Evolutionary conservation across 2,113 vertebrate genomes (phyloP).

Genomic region (Epinephelus fuscoguttatus): DNA sequence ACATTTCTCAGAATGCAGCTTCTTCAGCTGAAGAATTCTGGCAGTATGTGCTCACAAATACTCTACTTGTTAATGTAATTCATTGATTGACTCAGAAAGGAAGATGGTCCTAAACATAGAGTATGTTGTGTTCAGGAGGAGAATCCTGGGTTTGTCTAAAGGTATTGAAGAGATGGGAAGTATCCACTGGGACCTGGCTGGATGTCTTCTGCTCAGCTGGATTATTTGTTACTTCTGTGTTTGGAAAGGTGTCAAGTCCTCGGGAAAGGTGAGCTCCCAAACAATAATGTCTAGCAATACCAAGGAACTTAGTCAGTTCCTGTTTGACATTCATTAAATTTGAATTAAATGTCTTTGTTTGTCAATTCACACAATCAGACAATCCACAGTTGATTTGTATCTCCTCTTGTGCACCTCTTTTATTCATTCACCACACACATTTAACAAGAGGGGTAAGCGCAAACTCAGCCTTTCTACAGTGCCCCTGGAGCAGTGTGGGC

Average conservation of each 20-base stretch:
- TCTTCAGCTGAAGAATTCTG: slow-evolving; percentile 56
- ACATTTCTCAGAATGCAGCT: slow-evolving; percentile 12
- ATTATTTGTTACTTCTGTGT: slow-evolving; percentile 52
- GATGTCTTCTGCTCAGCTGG: slow-evolving; percentile 53
- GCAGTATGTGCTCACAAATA: slow-evolving; percentile 25
- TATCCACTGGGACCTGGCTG: slow-evolving; percentile 54
- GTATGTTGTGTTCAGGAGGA: slow-evolving; percentile 22
- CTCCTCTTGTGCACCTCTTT: too few species aligned
- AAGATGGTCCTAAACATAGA: not conserved
- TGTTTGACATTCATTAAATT: too few species aligned
- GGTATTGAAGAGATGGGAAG: slow-evolving; percentile 45
- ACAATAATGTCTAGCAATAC: too few species aligned
- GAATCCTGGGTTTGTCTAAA: slow-evolving; percentile 43
- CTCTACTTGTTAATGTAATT: too few species aligned
- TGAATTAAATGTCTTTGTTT: too few species aligned
- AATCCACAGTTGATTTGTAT: too few species aligned
- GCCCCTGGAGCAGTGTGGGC: not conserved
- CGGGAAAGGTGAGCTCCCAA: slow-evolving; percentile 45
- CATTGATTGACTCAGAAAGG: too few species aligned
- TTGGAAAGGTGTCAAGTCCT: slow-evolving; percentile 56
- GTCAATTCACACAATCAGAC: too few species aligned
- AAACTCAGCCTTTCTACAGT: too few species aligned
- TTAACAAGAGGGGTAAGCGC: too few species aligned
- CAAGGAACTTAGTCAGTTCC: too few species aligned
- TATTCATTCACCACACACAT: too few species aligned